A percentile compares a stretch with the other conserved stretches of the same genome.
Conservation (phyloP, 2,113 vertebrate species). For the Sakesphorus luctuosus region DNA sequence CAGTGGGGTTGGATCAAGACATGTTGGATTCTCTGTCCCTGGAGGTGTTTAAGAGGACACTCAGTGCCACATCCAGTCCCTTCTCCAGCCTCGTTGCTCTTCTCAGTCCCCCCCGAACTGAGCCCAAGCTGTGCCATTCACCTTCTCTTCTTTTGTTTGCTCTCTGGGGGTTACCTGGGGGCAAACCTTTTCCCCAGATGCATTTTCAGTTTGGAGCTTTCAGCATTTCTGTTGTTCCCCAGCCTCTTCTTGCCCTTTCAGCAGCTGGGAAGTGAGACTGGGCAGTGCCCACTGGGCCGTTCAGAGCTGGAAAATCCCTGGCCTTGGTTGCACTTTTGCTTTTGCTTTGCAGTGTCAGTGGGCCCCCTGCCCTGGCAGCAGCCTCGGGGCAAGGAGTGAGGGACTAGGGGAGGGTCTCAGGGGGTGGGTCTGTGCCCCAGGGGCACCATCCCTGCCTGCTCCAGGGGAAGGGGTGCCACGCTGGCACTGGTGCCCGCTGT, state of each 20-base stretch:
- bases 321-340: background rate
- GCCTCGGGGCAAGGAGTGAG: background rate
- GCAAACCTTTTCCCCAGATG: background rate
- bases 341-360: background rate
- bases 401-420: accelerated
- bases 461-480: accelerated
- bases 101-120: background rate
- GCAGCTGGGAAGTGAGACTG: background rate
- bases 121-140: background rate
- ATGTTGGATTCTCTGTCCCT: too few species aligned
- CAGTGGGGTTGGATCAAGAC: too few species aligned
- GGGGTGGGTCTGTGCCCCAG: background rate
- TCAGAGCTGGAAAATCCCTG: background rate
- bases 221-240: background rate
- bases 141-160: background rate
- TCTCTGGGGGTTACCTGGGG: background rate
- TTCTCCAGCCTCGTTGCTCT: too few species aligned
- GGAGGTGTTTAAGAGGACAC: too few species aligned
- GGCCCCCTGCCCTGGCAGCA: accelerated
- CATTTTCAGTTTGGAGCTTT: background rate
- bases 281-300: background rate
- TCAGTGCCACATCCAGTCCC: too few species aligned
- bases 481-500: accelerated
- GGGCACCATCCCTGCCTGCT: background rate
- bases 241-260: background rate